Evolutionary conservation across 2,797 vertebrate species (phyloP), one percentile per base, ranked within the genome.

Genomic region (Alca torda): DNA sequence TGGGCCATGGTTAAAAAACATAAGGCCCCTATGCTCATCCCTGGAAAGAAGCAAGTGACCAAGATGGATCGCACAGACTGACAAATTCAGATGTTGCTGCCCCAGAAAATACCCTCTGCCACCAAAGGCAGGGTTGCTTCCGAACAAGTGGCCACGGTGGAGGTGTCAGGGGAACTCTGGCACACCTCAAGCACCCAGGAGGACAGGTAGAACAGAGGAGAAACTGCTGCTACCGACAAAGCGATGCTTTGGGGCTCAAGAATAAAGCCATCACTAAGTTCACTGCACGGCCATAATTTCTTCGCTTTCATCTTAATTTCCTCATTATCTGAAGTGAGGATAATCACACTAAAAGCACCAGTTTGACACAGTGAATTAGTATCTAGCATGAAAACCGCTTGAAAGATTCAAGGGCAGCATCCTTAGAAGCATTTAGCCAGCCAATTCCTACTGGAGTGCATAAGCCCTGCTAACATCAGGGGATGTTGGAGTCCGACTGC

Each of bases 91-190:
- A 25, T 30, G 13, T 24, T 88, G 17, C 43, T 68, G 61, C 28
- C 54, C 35, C n/a, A 16, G 10, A 31, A 60, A 76, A 45, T 43
- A 8, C 3, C 28, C 50, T 28, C 41, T 24, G 20, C 17, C 54
- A 26, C 45, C 5, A 0, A 45, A 51, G 19, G 33, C 59, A 39
- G 18, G 35, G 41, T 19, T 43, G 57, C 26, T 35, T 33, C 35
- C 0, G 0, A 41, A 37, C 11, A 33, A 31, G 46, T 0, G 1
- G 30, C 30, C 59, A 20, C 2, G 1, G 21, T 0, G 0, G 50
- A 57, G 28, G 61, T 31, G 30, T 19, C 0, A 0, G n/a, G 33
- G 33, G 23, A 28, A 45, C 39, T 67, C 3, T 45, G 28, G 53
- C 23, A 78, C 19, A 46, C 23, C 28, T 35, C 1, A 2, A 33